phyloP scores from a whole-genome alignment of 1,140 invertebrate genomes.

The Thaumetopoea pityocampa region DNA sequence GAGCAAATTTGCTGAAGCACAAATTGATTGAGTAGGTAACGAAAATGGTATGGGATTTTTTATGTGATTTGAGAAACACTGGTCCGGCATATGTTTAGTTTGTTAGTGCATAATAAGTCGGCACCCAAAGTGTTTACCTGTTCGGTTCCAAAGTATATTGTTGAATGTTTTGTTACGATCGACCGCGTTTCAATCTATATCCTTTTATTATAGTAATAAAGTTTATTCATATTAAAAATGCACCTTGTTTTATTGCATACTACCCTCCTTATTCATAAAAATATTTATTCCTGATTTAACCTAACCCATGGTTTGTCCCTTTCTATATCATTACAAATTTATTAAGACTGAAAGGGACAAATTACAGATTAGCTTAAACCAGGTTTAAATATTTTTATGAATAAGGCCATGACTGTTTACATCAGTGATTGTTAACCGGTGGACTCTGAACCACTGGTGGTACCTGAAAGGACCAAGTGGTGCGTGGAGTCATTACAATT shows the following conservation, averaged over 20 bases:
- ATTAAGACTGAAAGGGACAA: too few relatives aligned
- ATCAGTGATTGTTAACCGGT: too few relatives aligned
- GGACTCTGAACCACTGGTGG: too few relatives aligned
- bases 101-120: conserved; percentile 68
- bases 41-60: conserved; percentile 25
- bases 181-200: conserved; percentile 57
- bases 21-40: conserved; percentile 19
- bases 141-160: conserved; percentile 72
- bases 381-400: too few relatives aligned
- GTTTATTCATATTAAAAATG: conserved; percentile 65
- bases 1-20: conserved; percentile 21
- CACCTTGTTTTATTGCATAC: conserved; percentile 25
- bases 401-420: too few relatives aligned
- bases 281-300: too few relatives aligned
- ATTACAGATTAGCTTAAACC: too few relatives aligned
- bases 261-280: not conserved
- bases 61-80: conserved; percentile 70
- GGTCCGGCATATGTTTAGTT: conserved; percentile 47
- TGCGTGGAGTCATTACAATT: too few relatives aligned
- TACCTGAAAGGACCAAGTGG: too few relatives aligned
- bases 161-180: conserved; percentile 70
- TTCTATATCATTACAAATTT: too few relatives aligned
- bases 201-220: conserved; percentile 73
- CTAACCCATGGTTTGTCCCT: too few relatives aligned
- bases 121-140: conserved; percentile 65